phyloP scores from a whole-genome alignment of 2,113 vertebrate species.

The Leptodactylus fuscus region DNA sequence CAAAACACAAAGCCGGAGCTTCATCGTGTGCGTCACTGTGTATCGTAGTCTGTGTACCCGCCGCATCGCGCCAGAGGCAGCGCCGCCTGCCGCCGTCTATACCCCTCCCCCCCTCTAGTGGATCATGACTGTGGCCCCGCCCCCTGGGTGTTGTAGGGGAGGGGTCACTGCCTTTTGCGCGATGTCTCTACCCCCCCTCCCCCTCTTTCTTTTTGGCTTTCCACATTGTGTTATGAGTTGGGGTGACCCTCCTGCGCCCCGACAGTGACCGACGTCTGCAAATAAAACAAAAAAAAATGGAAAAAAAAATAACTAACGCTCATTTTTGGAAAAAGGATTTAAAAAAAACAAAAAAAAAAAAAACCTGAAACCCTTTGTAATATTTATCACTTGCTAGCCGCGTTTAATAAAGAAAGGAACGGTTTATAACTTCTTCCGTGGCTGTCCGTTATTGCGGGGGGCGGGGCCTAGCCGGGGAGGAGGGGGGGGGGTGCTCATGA shows the following conservation, averaged over 20 bases:
- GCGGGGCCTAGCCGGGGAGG: background rate
- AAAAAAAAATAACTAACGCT: constrained; percentile 89
- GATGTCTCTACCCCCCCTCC: constrained; percentile 73
- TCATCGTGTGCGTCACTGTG: constrained; percentile 81
- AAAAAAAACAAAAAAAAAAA: constrained; percentile 79
- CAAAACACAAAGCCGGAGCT: constrained; percentile 84
- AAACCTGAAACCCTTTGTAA: constrained; percentile 89
- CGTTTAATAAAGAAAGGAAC: constrained; percentile 99
- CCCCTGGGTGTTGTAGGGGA: too few species aligned
- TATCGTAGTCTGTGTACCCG: constrained; percentile 90
- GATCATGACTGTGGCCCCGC: too few species aligned
- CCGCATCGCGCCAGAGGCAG: constrained; percentile 91
- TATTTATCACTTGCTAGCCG: constrained; percentile 98
- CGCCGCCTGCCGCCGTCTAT: too few species aligned
- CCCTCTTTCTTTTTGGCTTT: constrained; percentile 74
- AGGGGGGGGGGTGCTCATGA: too few species aligned
- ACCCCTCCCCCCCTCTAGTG: too few species aligned
- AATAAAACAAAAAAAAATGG: constrained; percentile 68
- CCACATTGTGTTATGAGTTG: constrained; percentile 84
- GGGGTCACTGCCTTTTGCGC: constrained; percentile 80
- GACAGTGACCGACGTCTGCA: constrained; percentile 67
- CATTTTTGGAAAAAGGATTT: constrained; percentile 90
- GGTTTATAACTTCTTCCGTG: constrained; percentile 78
- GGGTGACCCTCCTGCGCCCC: background rate
- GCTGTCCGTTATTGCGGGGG: constrained; percentile 59